Base-by-base conservation (phyloP, 2,888 invertebrate species). In the Temnothorax rugatulus region DNA sequence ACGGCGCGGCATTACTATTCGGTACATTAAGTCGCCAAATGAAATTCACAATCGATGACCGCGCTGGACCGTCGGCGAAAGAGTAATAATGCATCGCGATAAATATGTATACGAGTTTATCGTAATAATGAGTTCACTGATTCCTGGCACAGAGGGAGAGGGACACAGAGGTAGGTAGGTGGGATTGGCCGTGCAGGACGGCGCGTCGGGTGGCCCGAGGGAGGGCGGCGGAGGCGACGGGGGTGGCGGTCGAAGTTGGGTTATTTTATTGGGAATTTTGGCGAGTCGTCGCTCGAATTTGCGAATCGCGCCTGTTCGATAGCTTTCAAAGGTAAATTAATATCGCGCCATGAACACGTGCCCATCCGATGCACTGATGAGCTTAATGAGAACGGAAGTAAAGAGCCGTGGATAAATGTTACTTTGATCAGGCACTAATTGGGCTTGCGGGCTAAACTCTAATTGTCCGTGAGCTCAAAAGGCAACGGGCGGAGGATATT, bases 21-120 rank as follows among this genome's bases (percentile, higher is more conserved):
- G 93, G 91, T 93, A 94, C 93, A 94, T 94, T 93, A 93, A 93
- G 93, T 94, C 92, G 92, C 91, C 91, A 93, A 94, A 94, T 93
- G 93, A 93, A 94, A 93, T 94, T 94, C 89, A 90, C 90, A 93
- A 94, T 94, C 93, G 92, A 92, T 93, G 93, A 93, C 92, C 91
- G 88, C 89, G 86, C 86, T 82, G 86, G 86, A 86, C 87, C 90
- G 87, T 89, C 88, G 90, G 89, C 91, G 90, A 92, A 93, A 92
- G 93, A 92, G 92, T 92, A 91, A 92, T 93, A 91, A 92, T 91
- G 91, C 88, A 90, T 89, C 88, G 91, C 91, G 88, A 93, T 92
- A 93, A 93, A 93, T 92, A 92, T 91, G 91, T 90, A 91, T 90
- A 88, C 89, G 86, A 89, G 91, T 92, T 93, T 93, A 93, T 93